Evolutionary conservation across 2,888 invertebrate genomes (phyloP), one percentile per base, ranked within the genome.

Genomic region (Agrochola macilenta): DNA sequence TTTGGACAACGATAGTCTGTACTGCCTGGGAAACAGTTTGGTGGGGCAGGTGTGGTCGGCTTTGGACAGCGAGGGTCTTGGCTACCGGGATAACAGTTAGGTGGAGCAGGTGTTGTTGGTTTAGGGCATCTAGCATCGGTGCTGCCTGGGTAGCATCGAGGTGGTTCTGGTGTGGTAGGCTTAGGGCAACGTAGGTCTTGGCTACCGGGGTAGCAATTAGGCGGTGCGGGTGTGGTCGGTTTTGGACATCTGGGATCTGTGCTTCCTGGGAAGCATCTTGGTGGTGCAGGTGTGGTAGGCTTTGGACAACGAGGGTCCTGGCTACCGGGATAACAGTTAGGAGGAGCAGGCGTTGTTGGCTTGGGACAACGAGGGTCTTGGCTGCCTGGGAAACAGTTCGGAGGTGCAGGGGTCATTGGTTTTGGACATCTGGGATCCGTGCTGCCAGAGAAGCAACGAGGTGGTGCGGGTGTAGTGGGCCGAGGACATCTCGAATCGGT

Each of bases 231-330:
- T 46, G 93, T 89, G 46, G 94, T 91, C 76, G 93, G 89, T 0
- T 69, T 79, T 0, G 84, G 91, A 4, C 91, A 91, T 0, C 89
- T 35, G 0, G 87, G 75, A 84, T 95, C 94, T 0, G 69, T 72
- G 14, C 81, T 88, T 0, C 93, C 93, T 1, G 20, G 93, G 91
- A 76, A 91, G 8, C 91, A 91, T 0, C 20, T 78, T 0, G 87
- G 86, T 0, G 83, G 72, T 0, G 88, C 87, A 1, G 74, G 74
- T 3, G 92, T 90, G 3, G 74, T 74, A 0, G 91, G 84, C n/a
- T 82, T 78, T 0, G 92, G 93, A 68, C 93, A 93, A 14, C 92
- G 73, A 7, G 92, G 90, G 46, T 94, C 90, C 0, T 68, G 76
- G 9, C 72, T 83, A 0, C 91, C 91, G 0, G 91, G 90, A 73